phyloP scores from a whole-genome alignment of 2,113 vertebrate genomes.

The Bubalus kerabau region DNA sequence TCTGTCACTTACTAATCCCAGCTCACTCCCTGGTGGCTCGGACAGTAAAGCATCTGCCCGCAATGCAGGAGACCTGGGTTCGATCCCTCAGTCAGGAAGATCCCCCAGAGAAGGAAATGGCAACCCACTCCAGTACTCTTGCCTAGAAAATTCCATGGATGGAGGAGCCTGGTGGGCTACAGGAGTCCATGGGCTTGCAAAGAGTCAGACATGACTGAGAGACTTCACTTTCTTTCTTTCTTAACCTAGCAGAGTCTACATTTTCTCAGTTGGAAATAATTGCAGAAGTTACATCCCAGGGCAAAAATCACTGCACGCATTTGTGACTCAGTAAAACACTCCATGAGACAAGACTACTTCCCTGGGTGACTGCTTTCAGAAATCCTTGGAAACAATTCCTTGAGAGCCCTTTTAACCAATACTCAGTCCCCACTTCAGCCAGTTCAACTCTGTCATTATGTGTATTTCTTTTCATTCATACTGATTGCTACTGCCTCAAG shows the following conservation, averaged over 20 bases:
- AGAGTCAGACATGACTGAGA: background rate
- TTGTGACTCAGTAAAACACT: background rate
- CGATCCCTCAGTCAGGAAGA: background rate
- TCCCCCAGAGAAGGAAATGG: background rate
- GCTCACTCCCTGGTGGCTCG: background rate
- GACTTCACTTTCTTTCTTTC: background rate
- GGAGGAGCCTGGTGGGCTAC: background rate
- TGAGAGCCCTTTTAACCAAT: background rate
- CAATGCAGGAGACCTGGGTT: background rate
- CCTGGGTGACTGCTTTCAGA: background rate
- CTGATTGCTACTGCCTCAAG: background rate
- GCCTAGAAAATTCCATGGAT: background rate
- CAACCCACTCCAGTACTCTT: background rate
- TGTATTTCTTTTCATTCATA: background rate
- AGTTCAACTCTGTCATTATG: background rate
- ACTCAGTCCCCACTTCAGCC: background rate
- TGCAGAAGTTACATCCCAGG: background rate
- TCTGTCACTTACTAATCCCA: background rate
- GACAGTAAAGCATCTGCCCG: rapidly evolving
- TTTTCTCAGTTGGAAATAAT: background rate
- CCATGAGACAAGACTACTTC: background rate
- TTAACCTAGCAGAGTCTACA: background rate
- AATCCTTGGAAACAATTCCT: background rate
- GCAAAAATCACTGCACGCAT: background rate
- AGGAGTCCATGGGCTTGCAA: background rate